These are phyloP conservation scores for Geothlypis trichas DNA, from an alignment of 2,113 vertebrate species.

Conservation along the genomic window DNA sequence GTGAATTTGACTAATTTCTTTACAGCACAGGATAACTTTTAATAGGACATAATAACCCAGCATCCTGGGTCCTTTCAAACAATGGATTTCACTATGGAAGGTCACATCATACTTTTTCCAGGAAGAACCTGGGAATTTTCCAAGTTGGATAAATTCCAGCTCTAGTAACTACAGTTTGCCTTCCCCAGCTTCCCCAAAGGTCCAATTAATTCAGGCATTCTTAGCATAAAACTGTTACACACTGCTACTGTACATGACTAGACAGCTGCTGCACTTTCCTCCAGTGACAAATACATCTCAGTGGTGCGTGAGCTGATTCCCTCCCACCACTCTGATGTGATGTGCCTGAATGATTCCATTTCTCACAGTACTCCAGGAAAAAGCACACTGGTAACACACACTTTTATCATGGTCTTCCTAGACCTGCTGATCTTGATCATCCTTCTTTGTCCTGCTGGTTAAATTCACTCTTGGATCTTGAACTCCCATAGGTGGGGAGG, in stretches of 20 bases:
- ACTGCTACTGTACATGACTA: not conserved
- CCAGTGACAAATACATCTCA: not conserved
- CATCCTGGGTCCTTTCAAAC: not conserved
- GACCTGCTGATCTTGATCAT: not conserved
- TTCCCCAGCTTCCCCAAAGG: not conserved
- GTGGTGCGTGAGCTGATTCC: not conserved
- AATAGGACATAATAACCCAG: not conserved
- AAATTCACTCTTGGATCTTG: not conserved
- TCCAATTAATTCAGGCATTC: slow-evolving; percentile 39
- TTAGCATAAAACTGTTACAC: not conserved
- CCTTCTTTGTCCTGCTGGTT: not conserved
- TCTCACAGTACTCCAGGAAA: not conserved
- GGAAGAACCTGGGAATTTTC: not conserved
- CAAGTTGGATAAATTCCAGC: not conserved
- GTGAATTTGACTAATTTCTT: not conserved
- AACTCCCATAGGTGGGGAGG: not conserved
- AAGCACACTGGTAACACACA: not conserved
- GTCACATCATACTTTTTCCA: not conserved
- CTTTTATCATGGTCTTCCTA: not conserved
- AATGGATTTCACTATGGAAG: not conserved
- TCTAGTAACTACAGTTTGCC: slow-evolving; percentile 13
- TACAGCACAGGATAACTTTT: not conserved
- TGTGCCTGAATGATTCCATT: not conserved
- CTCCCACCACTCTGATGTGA: not conserved
- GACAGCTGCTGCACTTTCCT: slow-evolving; percentile 1